phyloP scores from a whole-genome alignment of 2,113 vertebrate species.

The Oryzias woworae region DNA sequence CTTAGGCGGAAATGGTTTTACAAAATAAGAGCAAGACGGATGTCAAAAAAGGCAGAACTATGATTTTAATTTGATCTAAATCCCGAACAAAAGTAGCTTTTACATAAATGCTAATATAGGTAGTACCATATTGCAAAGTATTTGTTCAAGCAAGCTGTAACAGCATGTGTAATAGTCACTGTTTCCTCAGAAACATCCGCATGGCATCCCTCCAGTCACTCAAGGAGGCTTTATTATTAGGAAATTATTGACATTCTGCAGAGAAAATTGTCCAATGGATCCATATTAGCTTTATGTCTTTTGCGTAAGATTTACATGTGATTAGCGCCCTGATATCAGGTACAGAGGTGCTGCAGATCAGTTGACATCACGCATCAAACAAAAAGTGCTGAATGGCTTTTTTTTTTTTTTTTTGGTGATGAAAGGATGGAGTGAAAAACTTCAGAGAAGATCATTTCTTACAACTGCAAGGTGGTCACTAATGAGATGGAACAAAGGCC shows the following conservation, averaged over 20 bases:
- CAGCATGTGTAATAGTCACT: conserved; percentile 52
- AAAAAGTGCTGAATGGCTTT: neutral
- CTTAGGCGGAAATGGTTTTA: too few relatives aligned
- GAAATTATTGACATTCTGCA: conserved; percentile 53
- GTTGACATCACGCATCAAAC: conserved; percentile 33
- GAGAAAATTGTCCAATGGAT: conserved; percentile 34
- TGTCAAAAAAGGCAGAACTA: conserved; percentile 49
- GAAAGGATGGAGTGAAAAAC: conserved; percentile 15
- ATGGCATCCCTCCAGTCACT: conserved; percentile 47
- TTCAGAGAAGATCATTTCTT: conserved; percentile 20
- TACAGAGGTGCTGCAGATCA: conserved; percentile 28
- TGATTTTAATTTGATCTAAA: conserved; percentile 62
- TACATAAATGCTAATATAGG: conserved; percentile 56
- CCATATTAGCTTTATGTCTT: conserved; percentile 16
- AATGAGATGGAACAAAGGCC: conserved; percentile 47
- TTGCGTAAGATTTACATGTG: conserved; percentile 15
- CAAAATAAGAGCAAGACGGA: conserved; percentile 37
- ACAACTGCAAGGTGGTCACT: conserved; percentile 23
- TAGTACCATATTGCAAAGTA: conserved; percentile 45
- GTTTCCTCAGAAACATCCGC: conserved; percentile 65
- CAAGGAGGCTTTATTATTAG: conserved; percentile 47
- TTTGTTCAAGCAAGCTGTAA: conserved; percentile 60
- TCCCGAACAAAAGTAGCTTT: conserved; percentile 64
- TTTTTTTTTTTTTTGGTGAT: conserved; percentile 18
- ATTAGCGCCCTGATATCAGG: conserved; percentile 37